phyloP scores from a whole-genome alignment of 2,797 vertebrate genomes.

The Myiotriccus ornatus region DNA sequence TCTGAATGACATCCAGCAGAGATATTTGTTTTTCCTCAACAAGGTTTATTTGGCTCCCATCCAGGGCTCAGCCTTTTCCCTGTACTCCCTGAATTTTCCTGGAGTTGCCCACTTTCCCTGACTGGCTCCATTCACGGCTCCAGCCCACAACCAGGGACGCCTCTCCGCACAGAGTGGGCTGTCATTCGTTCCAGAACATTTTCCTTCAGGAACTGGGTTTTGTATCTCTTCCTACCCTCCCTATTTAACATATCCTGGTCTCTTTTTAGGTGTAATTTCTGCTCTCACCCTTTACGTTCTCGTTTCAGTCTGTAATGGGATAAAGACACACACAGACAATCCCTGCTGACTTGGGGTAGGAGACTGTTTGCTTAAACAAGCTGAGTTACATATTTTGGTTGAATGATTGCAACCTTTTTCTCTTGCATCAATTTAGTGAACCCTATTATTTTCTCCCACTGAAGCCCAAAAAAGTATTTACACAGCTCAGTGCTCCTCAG shows the following conservation, averaged over 20 bases:
- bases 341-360: not conserved
- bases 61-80: not conserved
- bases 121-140: not conserved
- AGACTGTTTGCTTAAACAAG: slow-evolving; percentile 4
- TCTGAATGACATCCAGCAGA: slow-evolving; percentile 11
- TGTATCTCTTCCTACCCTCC: not conserved
- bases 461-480: slow-evolving; percentile 31
- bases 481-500: not conserved
- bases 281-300: not conserved
- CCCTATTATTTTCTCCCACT: slow-evolving; percentile 27
- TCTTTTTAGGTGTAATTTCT: not conserved
- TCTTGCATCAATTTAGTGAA: slow-evolving; percentile 10
- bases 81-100: not conserved
- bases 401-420: slow-evolving; percentile 30
- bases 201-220: not conserved
- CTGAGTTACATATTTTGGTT: slow-evolving; percentile 54
- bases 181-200: not conserved
- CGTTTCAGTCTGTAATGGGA: not conserved
- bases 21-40: slow-evolving; percentile 45
- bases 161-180: not conserved
- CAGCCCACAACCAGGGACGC: not conserved
- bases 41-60: not conserved
- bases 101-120: not conserved
- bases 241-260: not conserved
- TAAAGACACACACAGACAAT: not conserved